Conservation (phyloP, 2,113 vertebrate species). For the Hippotragus niger region DNA sequence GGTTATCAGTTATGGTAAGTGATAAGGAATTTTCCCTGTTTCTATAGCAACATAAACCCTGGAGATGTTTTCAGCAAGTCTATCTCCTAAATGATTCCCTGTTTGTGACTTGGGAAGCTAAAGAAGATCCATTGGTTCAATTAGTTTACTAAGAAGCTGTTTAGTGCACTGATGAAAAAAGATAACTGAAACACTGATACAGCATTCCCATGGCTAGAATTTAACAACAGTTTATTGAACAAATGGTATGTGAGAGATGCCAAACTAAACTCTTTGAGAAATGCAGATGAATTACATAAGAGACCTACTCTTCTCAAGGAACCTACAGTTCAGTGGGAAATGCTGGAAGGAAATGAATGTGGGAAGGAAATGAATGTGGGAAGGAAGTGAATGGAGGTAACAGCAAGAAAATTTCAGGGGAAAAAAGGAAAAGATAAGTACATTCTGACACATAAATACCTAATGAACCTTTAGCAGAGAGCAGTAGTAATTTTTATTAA, state of each 20-base stretch:
- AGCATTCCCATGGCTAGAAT: neutral
- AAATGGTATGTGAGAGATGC: neutral
- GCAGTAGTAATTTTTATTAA: neutral
- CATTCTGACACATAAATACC: neutral
- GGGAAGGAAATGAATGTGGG: neutral
- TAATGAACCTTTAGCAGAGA: neutral
- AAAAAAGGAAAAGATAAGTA: neutral
- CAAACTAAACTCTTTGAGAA: neutral
- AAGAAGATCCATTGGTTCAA: neutral
- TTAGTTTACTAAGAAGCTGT: neutral
- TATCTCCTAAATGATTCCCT: conserved; percentile 17
- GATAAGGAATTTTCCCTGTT: neutral
- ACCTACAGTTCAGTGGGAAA: neutral
- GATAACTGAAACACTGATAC: neutral
- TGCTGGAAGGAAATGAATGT: neutral
- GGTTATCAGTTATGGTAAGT: neutral
- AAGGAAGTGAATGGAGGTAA: neutral
- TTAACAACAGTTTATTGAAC: neutral
- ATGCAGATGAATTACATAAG: neutral
- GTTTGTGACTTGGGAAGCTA: neutral
- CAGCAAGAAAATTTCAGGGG: neutral
- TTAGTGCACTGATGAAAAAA: neutral
- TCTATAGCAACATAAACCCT: conserved; percentile 9
- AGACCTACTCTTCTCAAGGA: neutral
- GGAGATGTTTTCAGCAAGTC: neutral